Percentiles rank a stretch among this genome's conserved stretches.
These are phyloP conservation scores for Gallinago solitaria DNA, from an alignment of 2,797 vertebrate species.

Conservation along the genomic window DNA sequence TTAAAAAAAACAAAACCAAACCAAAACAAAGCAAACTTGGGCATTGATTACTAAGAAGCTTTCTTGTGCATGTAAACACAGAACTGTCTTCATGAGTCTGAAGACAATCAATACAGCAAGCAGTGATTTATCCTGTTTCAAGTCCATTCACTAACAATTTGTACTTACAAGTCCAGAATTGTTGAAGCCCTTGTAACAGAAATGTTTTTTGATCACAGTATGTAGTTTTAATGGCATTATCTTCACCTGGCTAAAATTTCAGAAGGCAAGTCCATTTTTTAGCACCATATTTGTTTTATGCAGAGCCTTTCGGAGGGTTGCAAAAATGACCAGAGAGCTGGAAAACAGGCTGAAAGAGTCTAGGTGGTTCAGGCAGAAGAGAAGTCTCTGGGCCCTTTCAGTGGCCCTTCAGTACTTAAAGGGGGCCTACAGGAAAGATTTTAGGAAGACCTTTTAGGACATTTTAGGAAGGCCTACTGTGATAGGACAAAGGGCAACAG, in stretches of 20 bases:
- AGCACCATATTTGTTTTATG: not conserved
- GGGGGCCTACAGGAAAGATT: not conserved
- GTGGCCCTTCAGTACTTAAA: not conserved
- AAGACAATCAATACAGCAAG: not conserved
- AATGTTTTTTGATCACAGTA: not conserved
- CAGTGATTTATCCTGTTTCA: not conserved
- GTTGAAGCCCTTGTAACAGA: not conserved
- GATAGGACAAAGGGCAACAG: not conserved
- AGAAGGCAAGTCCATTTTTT: not conserved
- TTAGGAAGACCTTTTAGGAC: not conserved
- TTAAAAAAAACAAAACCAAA: no score
- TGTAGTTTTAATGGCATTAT: not conserved
- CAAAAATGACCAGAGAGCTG: not conserved
- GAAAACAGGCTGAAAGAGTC: not conserved
- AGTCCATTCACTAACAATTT: not conserved
- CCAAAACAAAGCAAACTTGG: not conserved
- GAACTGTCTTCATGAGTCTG: not conserved
- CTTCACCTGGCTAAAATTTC: not conserved
- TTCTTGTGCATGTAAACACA: not conserved
- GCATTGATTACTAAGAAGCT: not conserved
- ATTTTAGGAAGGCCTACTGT: not conserved
- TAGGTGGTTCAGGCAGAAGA: not conserved
- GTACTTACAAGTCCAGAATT: not conserved
- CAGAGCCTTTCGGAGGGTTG: not conserved
- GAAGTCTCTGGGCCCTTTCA: not conserved